Evolutionary conservation across 1,140 invertebrate species (phyloP).

Genomic region (Bicyclus anynana): DNA sequence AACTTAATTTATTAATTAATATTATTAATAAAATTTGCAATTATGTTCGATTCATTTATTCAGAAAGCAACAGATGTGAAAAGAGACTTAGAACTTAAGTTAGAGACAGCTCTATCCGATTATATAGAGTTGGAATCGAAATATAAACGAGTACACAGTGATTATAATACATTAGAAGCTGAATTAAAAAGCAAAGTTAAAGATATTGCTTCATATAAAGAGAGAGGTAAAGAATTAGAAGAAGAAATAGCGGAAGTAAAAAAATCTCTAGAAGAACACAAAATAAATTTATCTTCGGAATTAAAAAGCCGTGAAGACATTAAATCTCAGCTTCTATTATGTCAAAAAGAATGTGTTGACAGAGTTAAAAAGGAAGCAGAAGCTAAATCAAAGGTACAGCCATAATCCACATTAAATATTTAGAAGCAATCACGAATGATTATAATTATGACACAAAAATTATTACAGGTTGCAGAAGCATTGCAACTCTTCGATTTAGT

Average conservation of each 20-base stretch:
- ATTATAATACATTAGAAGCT: slow-evolving; percentile 41
- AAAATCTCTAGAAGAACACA: slow-evolving; percentile 51
- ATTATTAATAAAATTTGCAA: background rate
- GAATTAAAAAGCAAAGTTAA: slow-evolving; percentile 51
- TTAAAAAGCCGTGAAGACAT: slow-evolving; percentile 52
- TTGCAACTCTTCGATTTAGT: slow-evolving; percentile 64
- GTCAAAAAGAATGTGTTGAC: slow-evolving; percentile 50
- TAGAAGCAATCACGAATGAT: too few relatives aligned
- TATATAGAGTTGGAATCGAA: slow-evolving; percentile 64
- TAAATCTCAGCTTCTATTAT: slow-evolving; percentile 38
- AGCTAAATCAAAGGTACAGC: slow-evolving; percentile 60
- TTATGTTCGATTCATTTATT: slow-evolving; percentile 7
- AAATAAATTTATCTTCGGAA: slow-evolving; percentile 47
- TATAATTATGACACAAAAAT: background rate
- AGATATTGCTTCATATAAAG: slow-evolving; percentile 57
- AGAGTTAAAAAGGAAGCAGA: slow-evolving; percentile 54
- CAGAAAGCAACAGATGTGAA: slow-evolving; percentile 46
- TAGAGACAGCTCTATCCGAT: slow-evolving; percentile 59
- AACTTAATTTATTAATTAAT: too few relatives aligned
- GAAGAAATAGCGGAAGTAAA: slow-evolving; percentile 46
- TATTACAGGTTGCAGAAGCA: slow-evolving; percentile 63
- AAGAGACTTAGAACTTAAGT: slow-evolving; percentile 55
- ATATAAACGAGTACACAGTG: slow-evolving; percentile 60
- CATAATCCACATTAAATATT: background rate
- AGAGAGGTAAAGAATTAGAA: slow-evolving; percentile 56